A percentile compares a stretch with the other conserved stretches of the same genome.
phyloP scores from a whole-genome alignment of 2,113 vertebrate species.

The Engraulis encrasicolus region DNA sequence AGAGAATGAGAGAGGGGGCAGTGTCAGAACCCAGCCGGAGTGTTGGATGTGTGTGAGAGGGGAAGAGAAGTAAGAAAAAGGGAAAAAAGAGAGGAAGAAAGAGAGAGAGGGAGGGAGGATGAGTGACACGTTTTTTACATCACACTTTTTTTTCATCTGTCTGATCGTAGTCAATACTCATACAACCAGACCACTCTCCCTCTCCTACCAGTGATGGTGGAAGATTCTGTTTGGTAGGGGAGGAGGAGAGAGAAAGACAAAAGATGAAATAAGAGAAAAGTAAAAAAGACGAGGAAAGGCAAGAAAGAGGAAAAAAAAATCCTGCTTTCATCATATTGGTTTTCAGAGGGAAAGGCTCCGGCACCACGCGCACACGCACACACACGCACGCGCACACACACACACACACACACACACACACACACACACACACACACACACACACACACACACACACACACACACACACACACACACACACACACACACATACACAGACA shows the following conservation, averaged over 20 bases:
- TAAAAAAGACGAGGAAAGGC: background rate
- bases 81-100: background rate
- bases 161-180: background rate
- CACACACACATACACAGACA: background rate
- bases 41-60: background rate
- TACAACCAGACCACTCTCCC: background rate
- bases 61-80: background rate
- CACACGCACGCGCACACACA: background rate
- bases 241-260: no score
- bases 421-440: background rate
- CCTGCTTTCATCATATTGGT: background rate
- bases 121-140: background rate
- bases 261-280: background rate
- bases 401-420: background rate
- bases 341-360: slow-evolving; percentile 12
- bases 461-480: background rate
- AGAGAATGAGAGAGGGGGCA: background rate
- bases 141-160: background rate
- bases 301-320: background rate
- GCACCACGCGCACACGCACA: no score
- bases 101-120: background rate
- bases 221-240: background rate
- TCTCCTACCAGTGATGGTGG: background rate
- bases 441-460: background rate
- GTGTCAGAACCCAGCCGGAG: no score